phyloP scores from a whole-genome alignment of 2,113 vertebrate genomes.

The Pseudopodoces humilis region DNA sequence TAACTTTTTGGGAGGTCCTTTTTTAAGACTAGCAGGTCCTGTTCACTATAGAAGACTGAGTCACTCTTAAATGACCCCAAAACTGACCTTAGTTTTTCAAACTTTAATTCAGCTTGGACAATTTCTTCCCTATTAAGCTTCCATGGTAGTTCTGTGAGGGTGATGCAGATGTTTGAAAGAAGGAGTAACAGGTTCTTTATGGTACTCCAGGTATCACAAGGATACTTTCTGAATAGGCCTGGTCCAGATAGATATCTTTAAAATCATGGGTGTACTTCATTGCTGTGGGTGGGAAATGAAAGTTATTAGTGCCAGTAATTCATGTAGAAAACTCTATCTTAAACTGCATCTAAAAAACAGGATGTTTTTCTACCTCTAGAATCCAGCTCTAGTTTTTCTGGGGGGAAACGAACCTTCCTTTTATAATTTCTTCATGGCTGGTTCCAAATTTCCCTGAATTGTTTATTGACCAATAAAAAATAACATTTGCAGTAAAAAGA shows the following conservation, averaged over 20 bases:
- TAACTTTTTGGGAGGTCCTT: background rate
- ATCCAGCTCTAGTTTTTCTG: background rate
- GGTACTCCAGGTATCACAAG: background rate
- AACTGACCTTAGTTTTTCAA: background rate
- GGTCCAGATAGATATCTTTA: background rate
- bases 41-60: background rate
- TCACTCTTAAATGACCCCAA: background rate
- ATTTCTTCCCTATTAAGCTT: background rate
- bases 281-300: background rate
- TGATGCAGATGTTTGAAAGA: background rate
- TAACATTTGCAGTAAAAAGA: background rate
- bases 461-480: conserved; percentile 1
- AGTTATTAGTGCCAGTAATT: conserved; percentile 4
- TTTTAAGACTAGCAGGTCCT: background rate
- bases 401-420: background rate
- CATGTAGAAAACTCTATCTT: conserved; percentile 37
- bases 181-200: background rate
- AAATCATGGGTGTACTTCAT: background rate
- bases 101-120: background rate
- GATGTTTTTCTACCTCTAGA: conserved; percentile 33
- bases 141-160: background rate
- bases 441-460: conserved; percentile 48
- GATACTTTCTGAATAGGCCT: background rate
- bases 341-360: conserved; percentile 34
- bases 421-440: background rate